Base-by-base conservation (phyloP, 2,888 invertebrate species). In the Cartodere bifasciata region DNA sequence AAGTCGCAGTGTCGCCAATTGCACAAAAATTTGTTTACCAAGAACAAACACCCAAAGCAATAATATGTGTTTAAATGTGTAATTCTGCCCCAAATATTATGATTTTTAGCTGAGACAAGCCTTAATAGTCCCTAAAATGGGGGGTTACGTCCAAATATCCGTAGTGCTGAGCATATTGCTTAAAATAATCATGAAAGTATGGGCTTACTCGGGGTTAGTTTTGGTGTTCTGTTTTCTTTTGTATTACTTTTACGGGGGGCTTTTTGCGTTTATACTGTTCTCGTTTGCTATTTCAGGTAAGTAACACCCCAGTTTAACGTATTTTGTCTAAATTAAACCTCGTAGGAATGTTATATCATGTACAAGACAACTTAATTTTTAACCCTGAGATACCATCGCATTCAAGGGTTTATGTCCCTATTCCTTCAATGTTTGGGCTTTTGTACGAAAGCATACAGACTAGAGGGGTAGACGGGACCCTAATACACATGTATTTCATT, bases 351-450 rank as follows among this genome's bases (percentile, higher is more conserved):
- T 63, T 90, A 28, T 92, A 91, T 60, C 77, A 77, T 55, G 80
- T 80, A 31, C 87, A 91, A 60, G 92, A 88, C 58, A 67, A 75
- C 48, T 65, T 92, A 25, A 62, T 94, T 3, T 94, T 84, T 57
- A 86, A 88, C 58, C 92, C 94, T 3, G 83, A 88, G 52, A 70
- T 86, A 47, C 92, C 92, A 17, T 72, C 79, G 10, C 86, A 90
- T 58, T 87, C 92, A 1, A 70, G 92, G 43, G 71, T 83, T 25
- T 90, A 84, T 59, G 81, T 94, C 35, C 80, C 87, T 36, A 75
- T 84, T 40, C 94, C 92, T 6, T 79, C 82, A 33, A 77, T 79
- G 56, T 83, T 82, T 55, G 80, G 80, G 49, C 65, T 94, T 45
- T 87, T 88, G 9, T 87, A 80, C 63, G 88, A 92, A 64, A 87